A percentile compares a stretch with the other conserved stretches of the same genome.
These are phyloP conservation scores for Peromyscus leucopus DNA, from an alignment of 2,113 vertebrate genomes.

Conservation along the genomic window DNA sequence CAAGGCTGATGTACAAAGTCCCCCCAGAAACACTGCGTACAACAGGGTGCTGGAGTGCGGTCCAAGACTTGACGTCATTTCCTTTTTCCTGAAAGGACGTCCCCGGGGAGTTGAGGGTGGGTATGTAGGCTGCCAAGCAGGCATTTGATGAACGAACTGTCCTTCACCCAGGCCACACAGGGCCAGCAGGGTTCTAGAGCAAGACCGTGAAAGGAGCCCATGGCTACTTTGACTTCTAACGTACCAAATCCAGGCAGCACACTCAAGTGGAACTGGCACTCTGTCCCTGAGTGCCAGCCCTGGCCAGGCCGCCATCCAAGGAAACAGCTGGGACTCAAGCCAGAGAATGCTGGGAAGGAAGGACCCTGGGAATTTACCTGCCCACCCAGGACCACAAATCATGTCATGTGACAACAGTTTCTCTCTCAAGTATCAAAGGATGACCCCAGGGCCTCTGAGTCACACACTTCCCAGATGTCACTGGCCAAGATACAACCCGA, in stretches of 20 bases:
- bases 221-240: background rate
- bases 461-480: background rate
- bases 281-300: too few relatives aligned
- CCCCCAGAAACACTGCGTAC: background rate
- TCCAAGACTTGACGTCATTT: background rate
- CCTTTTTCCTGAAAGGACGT: too few relatives aligned
- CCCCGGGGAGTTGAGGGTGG: background rate
- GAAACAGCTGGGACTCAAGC: background rate
- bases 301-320: fast-evolving
- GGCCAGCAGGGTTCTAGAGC: background rate
- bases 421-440: background rate
- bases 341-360: background rate
- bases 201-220: background rate
- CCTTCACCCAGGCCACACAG: background rate
- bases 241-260: fast-evolving
- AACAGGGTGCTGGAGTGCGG: background rate
- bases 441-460: background rate
- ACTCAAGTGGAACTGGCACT: fast-evolving
- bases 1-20: background rate
- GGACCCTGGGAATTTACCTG: background rate
- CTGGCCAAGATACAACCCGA: background rate
- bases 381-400: background rate
- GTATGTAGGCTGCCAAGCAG: background rate
- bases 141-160: background rate
- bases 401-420: background rate